Evolutionary conservation across 2,888 invertebrate species (phyloP).

Genomic region (Lycia hirtaria): DNA sequence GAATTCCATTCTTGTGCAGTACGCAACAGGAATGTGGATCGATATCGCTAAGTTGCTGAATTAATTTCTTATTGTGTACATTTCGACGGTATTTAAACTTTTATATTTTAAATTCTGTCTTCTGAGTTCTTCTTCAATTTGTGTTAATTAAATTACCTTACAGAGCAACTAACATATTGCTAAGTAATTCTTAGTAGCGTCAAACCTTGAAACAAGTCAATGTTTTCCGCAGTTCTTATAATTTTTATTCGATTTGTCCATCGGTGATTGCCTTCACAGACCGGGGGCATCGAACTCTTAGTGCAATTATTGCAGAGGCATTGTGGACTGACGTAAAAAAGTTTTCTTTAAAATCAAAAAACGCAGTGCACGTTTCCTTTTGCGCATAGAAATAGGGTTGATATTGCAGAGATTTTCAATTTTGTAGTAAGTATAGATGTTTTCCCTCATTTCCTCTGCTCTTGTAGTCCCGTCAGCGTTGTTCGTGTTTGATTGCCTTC

Average conservation of each 20-base stretch:
- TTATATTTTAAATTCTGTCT: neutral
- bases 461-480: constrained; percentile 4
- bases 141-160: too few relatives aligned
- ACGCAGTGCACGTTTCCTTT: constrained; percentile 1
- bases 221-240: constrained; percentile 5
- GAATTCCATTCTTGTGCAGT: too few relatives aligned
- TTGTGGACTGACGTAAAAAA: constrained; percentile 2
- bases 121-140: neutral
- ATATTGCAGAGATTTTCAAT: neutral
- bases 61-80: constrained; percentile 4
- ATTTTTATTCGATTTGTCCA: constrained; percentile 9
- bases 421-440: neutral
- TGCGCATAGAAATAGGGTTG: neutral
- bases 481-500: constrained; percentile 13
- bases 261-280: constrained; percentile 17
- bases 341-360: constrained; percentile 3
- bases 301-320: constrained; percentile 17
- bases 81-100: neutral
- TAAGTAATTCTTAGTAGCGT: neutral
- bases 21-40: too few relatives aligned
- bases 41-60: too few relatives aligned
- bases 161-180: neutral
- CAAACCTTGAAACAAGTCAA: constrained; percentile 6
- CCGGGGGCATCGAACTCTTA: constrained; percentile 14
- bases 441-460: constrained; percentile 2